Evolutionary conservation across 2,113 vertebrate genomes (phyloP).

Genomic region (Heloderma charlesbogerti): DNA sequence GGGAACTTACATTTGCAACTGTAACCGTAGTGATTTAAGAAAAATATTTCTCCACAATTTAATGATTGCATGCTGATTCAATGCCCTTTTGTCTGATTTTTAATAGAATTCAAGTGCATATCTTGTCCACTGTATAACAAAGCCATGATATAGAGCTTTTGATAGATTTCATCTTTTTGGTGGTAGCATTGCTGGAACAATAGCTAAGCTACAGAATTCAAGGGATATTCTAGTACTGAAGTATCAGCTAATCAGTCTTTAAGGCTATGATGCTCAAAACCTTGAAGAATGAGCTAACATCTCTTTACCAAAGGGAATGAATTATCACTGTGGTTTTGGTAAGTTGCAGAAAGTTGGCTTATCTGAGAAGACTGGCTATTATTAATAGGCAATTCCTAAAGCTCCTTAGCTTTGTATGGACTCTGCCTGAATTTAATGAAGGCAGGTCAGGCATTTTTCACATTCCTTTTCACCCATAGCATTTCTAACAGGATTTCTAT

Average conservation of each 20-base stretch:
- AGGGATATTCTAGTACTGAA: constrained; percentile 64
- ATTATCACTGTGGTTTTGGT: constrained; percentile 78
- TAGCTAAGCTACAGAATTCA: constrained; percentile 70
- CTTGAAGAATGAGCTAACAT: constrained; percentile 73
- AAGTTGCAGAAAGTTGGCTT: constrained; percentile 77
- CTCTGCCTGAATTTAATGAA: constrained; percentile 76
- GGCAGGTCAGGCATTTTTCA: constrained; percentile 74
- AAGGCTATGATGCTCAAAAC: constrained; percentile 64
- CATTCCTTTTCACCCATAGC: constrained; percentile 75
- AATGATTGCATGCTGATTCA: constrained; percentile 55
- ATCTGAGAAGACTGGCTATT: constrained; percentile 74
- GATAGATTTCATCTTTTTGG: constrained; percentile 53
- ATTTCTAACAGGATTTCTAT: constrained; percentile 79
- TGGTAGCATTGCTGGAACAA: constrained; percentile 57
- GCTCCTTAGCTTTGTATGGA: constrained; percentile 74
- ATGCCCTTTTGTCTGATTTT: constrained; percentile 54
- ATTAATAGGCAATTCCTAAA: constrained; percentile 79
- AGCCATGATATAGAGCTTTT: constrained; percentile 66
- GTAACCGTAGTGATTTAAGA: constrained; percentile 54
- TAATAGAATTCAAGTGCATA: constrained; percentile 39
- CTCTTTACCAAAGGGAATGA: constrained; percentile 71
- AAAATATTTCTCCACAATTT: constrained; percentile 56
- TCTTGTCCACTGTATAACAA: constrained; percentile 65
- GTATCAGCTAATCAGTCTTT: constrained; percentile 74
- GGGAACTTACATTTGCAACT: constrained; percentile 45